These are phyloP conservation scores for Planiliza haematocheilus DNA, from an alignment of 2,113 vertebrate species.

Conservation along the genomic window DNA sequence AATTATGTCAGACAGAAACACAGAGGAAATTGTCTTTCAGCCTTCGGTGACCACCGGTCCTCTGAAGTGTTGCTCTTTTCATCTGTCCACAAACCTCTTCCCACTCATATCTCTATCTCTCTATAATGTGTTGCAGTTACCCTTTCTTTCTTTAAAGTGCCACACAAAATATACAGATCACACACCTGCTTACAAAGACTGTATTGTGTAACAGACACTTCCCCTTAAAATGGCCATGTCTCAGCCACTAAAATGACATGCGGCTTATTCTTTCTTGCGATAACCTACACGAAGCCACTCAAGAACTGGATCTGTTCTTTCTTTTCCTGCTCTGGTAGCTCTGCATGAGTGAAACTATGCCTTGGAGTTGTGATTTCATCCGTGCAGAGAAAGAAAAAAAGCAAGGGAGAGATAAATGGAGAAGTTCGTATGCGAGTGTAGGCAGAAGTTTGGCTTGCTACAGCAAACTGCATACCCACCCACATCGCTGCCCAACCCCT, in stretches of 20 bases:
- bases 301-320: neutral
- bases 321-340: neutral
- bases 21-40: slow-evolving; percentile 10
- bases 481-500: slow-evolving; percentile 28
- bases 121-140: slow-evolving; percentile 20
- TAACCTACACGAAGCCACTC: neutral
- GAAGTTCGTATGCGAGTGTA: slow-evolving; percentile 16
- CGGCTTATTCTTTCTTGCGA: neutral
- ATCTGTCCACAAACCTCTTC: slow-evolving; percentile 4
- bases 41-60: slow-evolving; percentile 3
- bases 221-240: slow-evolving; percentile 2
- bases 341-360: neutral
- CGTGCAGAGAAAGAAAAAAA: neutral
- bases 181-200: slow-evolving; percentile 16
- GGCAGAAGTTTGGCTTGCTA: slow-evolving; percentile 40
- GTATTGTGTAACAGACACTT: slow-evolving; percentile 29
- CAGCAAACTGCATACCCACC: slow-evolving; percentile 37
- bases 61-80: slow-evolving; percentile 14
- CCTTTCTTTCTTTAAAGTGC: slow-evolving; percentile 14
- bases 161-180: slow-evolving; percentile 1
- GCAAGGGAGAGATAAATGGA: slow-evolving; percentile 1
- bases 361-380: slow-evolving; percentile 15
- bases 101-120: slow-evolving; percentile 2
- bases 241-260: neutral
- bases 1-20: slow-evolving; percentile 10